phyloP scores from a whole-genome alignment of 2,888 invertebrate species.

The Taphrorychus bicolor region DNA sequence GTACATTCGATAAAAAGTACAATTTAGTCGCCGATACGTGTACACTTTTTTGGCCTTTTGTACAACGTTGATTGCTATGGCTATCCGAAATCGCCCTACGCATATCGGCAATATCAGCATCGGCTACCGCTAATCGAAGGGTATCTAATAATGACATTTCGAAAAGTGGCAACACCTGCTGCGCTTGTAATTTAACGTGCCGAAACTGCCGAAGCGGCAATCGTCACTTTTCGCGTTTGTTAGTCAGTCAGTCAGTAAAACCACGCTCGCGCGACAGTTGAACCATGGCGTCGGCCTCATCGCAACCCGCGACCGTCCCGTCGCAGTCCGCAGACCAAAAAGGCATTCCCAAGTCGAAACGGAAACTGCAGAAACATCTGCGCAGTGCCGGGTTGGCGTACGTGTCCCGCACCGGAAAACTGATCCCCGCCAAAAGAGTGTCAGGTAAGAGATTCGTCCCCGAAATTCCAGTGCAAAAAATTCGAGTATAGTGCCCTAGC shows the following conservation, averaged over 20 bases:
- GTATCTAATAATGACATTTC: too few relatives aligned
- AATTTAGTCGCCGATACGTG: too few relatives aligned
- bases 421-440: slow-evolving; percentile 62
- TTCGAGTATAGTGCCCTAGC: slow-evolving; percentile 35
- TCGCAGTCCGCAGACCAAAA: slow-evolving; percentile 53
- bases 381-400: slow-evolving; percentile 61
- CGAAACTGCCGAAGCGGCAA: not conserved
- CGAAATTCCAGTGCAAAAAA: slow-evolving; percentile 4
- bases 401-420: slow-evolving; percentile 61
- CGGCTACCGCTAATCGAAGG: too few relatives aligned
- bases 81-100: too few relatives aligned
- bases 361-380: slow-evolving; percentile 61
- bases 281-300: slow-evolving; percentile 56
- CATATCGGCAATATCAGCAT: too few relatives aligned
- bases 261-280: slow-evolving; percentile 29
- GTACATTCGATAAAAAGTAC: too few relatives aligned
- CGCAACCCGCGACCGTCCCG: slow-evolving; percentile 56
- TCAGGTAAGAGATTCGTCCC: slow-evolving; percentile 56
- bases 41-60: too few relatives aligned
- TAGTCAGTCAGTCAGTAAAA: slow-evolving; percentile 28
- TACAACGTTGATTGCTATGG: too few relatives aligned
- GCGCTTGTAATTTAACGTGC: not conserved
- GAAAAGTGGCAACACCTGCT: too few relatives aligned
- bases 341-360: slow-evolving; percentile 59
- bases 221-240: slow-evolving; percentile 2